A percentile compares a stretch with the other conserved stretches of the same genome.
phyloP scores from a whole-genome alignment of 2,797 vertebrate species.

The Protonibea diacanthus region DNA sequence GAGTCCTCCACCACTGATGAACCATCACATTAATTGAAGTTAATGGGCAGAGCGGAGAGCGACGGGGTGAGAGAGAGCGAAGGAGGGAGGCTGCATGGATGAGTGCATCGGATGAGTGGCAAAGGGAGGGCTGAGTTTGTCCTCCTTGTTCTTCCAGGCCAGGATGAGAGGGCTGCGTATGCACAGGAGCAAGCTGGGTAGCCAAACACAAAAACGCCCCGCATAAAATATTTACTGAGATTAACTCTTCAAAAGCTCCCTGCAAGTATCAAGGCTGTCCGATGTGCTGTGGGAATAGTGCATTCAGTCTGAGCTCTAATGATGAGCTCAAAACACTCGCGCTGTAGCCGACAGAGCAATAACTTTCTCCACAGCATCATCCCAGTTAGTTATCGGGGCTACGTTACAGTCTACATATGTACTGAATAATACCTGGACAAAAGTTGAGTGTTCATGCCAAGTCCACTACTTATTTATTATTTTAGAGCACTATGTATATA shows the following conservation, averaged over 20 bases:
- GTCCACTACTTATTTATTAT: neutral
- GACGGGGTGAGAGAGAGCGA: conserved; percentile 55
- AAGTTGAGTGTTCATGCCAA: neutral
- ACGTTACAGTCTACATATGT: neutral
- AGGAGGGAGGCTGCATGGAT: conserved; percentile 68
- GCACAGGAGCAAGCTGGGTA: conserved; percentile 50
- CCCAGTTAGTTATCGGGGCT: neutral
- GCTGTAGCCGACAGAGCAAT: neutral
- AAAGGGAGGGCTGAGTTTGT: conserved; percentile 59
- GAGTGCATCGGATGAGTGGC: conserved; percentile 66
- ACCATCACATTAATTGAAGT: conserved; percentile 86
- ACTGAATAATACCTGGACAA: neutral
- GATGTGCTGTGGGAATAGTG: conserved; percentile 10
- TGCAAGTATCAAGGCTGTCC: conserved; percentile 13
- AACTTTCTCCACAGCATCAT: neutral
- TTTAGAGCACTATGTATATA: neutral
- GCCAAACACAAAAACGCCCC: conserved; percentile 60
- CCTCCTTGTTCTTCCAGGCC: conserved; percentile 47
- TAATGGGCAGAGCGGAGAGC: conserved; percentile 80
- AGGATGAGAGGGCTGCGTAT: conserved; percentile 19
- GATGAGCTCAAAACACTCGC: conserved; percentile 3
- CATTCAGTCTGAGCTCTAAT: conserved; percentile 16
- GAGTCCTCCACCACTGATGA: conserved; percentile 79
- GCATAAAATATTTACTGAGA: conserved; percentile 68
- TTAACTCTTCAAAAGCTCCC: conserved; percentile 53